Evolutionary conservation across 1,140 invertebrate species (phyloP).

Genomic region (Colletes gigas): DNA sequence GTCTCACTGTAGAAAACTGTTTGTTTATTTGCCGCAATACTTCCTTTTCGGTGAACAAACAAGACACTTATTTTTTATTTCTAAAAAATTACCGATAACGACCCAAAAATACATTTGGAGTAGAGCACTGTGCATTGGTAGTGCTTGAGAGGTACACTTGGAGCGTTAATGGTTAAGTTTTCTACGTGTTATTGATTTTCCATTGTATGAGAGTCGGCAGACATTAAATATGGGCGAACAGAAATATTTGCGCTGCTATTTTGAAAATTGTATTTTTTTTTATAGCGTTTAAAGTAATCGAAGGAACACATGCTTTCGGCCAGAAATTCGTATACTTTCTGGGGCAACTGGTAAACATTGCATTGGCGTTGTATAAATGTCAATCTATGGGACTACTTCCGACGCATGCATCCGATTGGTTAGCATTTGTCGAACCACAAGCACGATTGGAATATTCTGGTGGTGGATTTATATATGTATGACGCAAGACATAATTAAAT

Average conservation of each 20-base stretch:
- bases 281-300: constrained; percentile 95
- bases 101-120: too few relatives aligned
- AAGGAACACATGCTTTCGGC: constrained; percentile 93
- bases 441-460: constrained; percentile 93
- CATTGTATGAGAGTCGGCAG: too few relatives aligned
- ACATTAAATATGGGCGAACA: too few relatives aligned
- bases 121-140: too few relatives aligned
- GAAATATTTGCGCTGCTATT: neutral
- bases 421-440: constrained; percentile 97
- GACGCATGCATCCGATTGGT: constrained; percentile 98
- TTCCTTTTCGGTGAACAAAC: too few relatives aligned
- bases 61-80: too few relatives aligned
- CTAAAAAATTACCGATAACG: too few relatives aligned
- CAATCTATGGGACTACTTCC: constrained; percentile 99
- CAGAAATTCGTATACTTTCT: constrained; percentile 98
- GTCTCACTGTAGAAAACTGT: too few relatives aligned
- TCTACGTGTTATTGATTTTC: too few relatives aligned
- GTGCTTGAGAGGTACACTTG: too few relatives aligned
- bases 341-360: constrained; percentile 96
- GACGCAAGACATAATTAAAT: constrained; percentile 62
- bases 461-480: constrained; percentile 88
- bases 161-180: too few relatives aligned
- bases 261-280: constrained; percentile 45
- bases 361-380: constrained; percentile 98
- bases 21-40: too few relatives aligned